These are phyloP conservation scores for Pseudonaja textilis DNA, from an alignment of 2,113 vertebrate species.

Conservation along the genomic window DNA sequence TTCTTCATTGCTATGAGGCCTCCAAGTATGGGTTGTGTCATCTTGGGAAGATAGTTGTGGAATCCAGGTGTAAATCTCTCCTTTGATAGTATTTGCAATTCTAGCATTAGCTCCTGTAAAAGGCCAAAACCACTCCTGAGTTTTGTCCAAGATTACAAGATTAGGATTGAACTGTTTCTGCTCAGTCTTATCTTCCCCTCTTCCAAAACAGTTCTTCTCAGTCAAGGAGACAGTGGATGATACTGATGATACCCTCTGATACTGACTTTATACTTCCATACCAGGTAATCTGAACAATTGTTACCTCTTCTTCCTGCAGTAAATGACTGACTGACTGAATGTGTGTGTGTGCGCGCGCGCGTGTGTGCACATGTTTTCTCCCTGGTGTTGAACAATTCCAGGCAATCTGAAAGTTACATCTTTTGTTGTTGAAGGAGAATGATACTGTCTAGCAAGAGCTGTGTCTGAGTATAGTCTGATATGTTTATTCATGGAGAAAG, in stretches of 20 bases:
- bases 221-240: not conserved
- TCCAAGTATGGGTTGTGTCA: not conserved
- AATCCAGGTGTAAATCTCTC: not conserved
- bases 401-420: not conserved
- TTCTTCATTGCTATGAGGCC: not conserved
- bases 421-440: not conserved
- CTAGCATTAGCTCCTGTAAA: not conserved
- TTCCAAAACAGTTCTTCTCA: not conserved
- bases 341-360: fast-evolving
- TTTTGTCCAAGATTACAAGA: not conserved
- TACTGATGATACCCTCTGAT: no score
- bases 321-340: not conserved
- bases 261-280: not conserved
- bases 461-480: not conserved
- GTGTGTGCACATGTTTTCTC: not conserved
- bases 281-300: not conserved
- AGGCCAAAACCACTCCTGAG: not conserved
- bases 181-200: not conserved
- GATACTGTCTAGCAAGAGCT: not conserved
- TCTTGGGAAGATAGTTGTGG: not conserved
- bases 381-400: not conserved
- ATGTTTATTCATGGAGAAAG: not conserved
- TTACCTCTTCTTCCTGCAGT: not conserved
- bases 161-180: not conserved
- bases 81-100: not conserved